These are phyloP conservation scores for Epinotia bilunana DNA, from an alignment of 2,888 invertebrate species.

Conservation along the genomic window DNA sequence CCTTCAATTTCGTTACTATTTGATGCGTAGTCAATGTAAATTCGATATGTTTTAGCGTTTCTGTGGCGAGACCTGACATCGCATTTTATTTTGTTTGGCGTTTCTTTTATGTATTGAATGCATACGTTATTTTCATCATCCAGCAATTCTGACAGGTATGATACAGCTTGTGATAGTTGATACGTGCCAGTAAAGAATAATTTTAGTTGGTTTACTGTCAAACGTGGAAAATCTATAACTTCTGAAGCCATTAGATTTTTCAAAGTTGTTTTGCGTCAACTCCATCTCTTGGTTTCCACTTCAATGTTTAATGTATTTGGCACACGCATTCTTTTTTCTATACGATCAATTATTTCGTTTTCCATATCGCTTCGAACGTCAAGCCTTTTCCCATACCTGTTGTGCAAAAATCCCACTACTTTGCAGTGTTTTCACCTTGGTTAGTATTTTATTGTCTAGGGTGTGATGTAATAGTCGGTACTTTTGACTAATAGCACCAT, in stretches of 20 bases:
- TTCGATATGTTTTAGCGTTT: not conserved
- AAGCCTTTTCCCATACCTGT: too few species aligned
- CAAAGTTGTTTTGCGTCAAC: too few species aligned
- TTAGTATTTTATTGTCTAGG: too few species aligned
- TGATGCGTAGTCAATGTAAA: not conserved
- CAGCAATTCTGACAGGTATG: not conserved
- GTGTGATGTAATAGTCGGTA: too few species aligned
- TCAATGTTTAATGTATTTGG: too few species aligned
- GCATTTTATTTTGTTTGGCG: not conserved
- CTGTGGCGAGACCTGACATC: not conserved
- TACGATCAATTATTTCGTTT: too few species aligned
- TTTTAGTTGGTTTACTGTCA: not conserved
- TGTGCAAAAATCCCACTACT: too few species aligned
- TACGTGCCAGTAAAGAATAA: not conserved
- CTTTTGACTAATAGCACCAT: too few species aligned
- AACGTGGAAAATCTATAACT: not conserved
- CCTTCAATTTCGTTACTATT: not conserved
- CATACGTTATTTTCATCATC: not conserved
- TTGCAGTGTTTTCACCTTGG: too few species aligned
- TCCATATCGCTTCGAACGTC: too few species aligned
- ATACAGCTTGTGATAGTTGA: not conserved
- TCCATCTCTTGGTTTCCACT: too few species aligned
- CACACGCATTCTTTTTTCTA: too few species aligned
- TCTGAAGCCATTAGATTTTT: not conserved
- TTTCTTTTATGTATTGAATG: slow-evolving; percentile 1